Base-by-base conservation (phyloP, 1,140 invertebrate genomes). In the Dysdera silvatica region DNA sequence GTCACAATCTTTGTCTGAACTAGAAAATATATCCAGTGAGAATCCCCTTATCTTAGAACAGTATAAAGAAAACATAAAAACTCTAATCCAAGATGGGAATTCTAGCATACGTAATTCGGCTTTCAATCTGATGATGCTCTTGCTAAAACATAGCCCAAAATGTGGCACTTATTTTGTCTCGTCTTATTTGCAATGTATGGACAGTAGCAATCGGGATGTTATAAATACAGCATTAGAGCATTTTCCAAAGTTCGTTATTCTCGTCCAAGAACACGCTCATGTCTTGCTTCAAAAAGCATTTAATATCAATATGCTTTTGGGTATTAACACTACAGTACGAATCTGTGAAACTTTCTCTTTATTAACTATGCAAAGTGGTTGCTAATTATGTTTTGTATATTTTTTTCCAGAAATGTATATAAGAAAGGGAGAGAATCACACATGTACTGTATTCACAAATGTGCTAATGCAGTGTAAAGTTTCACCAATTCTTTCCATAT, bases 211-310 rank as follows among this genome's bases (percentile, higher is more conserved):
- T 69, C 83, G 87, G 0, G 88, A 91, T 67, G 81, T 95, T 33
- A 81, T 89, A 2, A 82, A 82, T 61, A 85, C 85, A 7, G 85
- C 88, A 41, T 76, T 95, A 14, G 89, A 91, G 58, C 84, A 85
- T 74, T 77, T 95, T 33, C 85, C 89, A 0, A 91, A 95, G 68
- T 84, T 93, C 53, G 79, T 87, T 52, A 78, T 90, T 26, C 84
- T 88, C 49, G 82, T 87, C 77, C 88, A 91, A 81, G 90, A 94
- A 74, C 83, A 90, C 73, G 87, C 88, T 2, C 78, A 84, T 52
- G 80, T 84, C 28, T 81, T 95, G 24, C 79, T 95, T 59, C 82
- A 84, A 68, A 85, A 85, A 69, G 86, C 89, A 1, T 95, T 95
- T 77, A 82, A 84, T 53, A 77, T 95, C 24, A 90, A 89, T 12